Evolutionary conservation across 2,113 vertebrate species (phyloP).

Genomic region (Hemibagrus wyckioides): DNA sequence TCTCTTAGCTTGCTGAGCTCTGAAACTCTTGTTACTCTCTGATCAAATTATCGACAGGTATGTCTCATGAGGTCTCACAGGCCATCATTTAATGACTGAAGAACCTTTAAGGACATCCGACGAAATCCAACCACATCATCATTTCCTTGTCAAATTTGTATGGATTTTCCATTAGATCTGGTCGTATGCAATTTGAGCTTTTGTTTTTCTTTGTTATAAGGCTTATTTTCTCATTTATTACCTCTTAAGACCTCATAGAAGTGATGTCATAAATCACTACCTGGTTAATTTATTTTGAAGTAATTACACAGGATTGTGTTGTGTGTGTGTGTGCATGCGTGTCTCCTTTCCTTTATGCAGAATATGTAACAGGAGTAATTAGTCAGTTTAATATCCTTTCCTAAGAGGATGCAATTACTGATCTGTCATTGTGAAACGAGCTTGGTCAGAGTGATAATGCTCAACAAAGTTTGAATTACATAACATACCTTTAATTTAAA

Average conservation of each 20-base stretch:
- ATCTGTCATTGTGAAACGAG: slow-evolving; percentile 1
- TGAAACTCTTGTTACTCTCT: background rate
- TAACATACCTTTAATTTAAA: background rate
- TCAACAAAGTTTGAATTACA: background rate
- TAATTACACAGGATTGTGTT: slow-evolving; percentile 30
- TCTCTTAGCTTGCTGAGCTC: background rate
- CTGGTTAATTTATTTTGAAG: slow-evolving; percentile 40
- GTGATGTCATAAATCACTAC: slow-evolving; percentile 37
- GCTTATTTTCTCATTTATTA: background rate
- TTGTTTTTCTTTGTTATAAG: slow-evolving; percentile 14
- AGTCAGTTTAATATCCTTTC: slow-evolving; percentile 25
- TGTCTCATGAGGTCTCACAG: background rate
- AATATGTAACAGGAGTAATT: slow-evolving; percentile 38
- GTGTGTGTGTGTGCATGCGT: background rate
- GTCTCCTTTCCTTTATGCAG: slow-evolving; percentile 14
- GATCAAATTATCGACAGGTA: background rate
- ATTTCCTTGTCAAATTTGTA: background rate
- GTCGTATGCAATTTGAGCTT: background rate
- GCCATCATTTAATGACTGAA: slow-evolving; percentile 4
- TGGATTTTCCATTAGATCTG: background rate
- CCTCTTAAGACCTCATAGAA: background rate
- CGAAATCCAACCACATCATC: background rate
- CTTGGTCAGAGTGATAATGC: background rate
- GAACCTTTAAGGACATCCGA: background rate
- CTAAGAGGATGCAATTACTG: slow-evolving; percentile 24